A percentile compares a stretch with the other conserved stretches of the same genome.
phyloP scores from a whole-genome alignment of 2,113 vertebrate genomes.

The Muscicapa adusta region DNA sequence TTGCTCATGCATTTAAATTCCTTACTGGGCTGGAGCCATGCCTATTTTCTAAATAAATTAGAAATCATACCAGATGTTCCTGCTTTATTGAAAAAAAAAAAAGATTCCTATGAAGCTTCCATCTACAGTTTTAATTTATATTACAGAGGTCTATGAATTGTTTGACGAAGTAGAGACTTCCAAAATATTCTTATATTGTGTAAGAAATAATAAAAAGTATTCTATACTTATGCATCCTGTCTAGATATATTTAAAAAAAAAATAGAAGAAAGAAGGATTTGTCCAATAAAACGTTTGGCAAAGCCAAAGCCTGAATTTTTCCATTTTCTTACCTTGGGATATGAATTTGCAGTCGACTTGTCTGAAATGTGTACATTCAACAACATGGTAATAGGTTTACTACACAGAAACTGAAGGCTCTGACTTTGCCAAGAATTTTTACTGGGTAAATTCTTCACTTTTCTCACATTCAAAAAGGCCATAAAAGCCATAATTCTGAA shows the following conservation, averaged over 20 bases:
- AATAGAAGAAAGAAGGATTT: background rate
- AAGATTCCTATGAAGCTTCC: background rate
- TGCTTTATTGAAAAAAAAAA: background rate
- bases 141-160: background rate
- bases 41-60: background rate
- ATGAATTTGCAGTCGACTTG: background rate
- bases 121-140: background rate
- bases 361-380: background rate
- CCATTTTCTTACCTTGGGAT: background rate
- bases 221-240: background rate
- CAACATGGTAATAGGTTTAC: background rate
- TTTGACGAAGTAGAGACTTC: background rate
- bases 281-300: background rate
- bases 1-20: background rate
- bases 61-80: background rate
- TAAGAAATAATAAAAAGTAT: background rate
- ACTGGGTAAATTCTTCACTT: background rate
- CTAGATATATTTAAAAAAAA: background rate
- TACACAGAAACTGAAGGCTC: background rate
- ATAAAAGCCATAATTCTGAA: background rate
- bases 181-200: background rate
- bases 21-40: background rate
- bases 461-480: background rate
- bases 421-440: slow-evolving; percentile 22
- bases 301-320: background rate